These are phyloP conservation scores for Drymodes brunneopygia DNA, from an alignment of 2,113 vertebrate genomes.

Conservation along the genomic window DNA sequence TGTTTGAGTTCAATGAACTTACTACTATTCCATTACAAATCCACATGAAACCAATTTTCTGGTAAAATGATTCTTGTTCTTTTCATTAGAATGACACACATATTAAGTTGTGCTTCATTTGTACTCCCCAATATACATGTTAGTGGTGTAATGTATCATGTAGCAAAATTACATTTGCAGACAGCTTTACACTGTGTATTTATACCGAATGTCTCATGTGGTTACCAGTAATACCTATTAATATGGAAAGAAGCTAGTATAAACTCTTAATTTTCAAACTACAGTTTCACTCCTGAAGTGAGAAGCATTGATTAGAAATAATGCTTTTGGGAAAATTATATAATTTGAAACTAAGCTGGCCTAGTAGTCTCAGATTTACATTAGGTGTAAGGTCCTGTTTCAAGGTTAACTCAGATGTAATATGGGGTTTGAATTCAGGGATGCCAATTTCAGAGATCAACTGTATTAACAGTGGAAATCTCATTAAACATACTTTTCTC, in stretches of 20 bases:
- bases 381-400: not conserved
- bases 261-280: slow-evolving; percentile 41
- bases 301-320: not conserved
- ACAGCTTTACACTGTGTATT: slow-evolving; percentile 32
- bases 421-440: not conserved
- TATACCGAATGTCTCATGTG: slow-evolving; percentile 17
- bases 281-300: not conserved
- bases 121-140: slow-evolving; percentile 48
- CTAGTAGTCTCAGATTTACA: not conserved
- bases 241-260: slow-evolving; percentile 22
- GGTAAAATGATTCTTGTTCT: slow-evolving; percentile 67
- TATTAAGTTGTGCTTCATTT: slow-evolving; percentile 68
- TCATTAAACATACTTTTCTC: not conserved
- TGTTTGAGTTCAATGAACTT: slow-evolving; percentile 53
- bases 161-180: slow-evolving; percentile 65
- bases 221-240: slow-evolving; percentile 42
- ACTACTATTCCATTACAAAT: slow-evolving; percentile 66
- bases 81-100: slow-evolving; percentile 69
- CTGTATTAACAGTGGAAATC: not conserved
- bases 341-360: not conserved
- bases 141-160: slow-evolving; percentile 46
- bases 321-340: slow-evolving; percentile 13
- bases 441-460: not conserved
- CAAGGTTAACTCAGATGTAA: not conserved
- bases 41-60: slow-evolving; percentile 76